Evolutionary conservation across 2,888 invertebrate species (phyloP), one percentile per base, ranked within the genome.

Genomic region (Eupithecia subfuscata): DNA sequence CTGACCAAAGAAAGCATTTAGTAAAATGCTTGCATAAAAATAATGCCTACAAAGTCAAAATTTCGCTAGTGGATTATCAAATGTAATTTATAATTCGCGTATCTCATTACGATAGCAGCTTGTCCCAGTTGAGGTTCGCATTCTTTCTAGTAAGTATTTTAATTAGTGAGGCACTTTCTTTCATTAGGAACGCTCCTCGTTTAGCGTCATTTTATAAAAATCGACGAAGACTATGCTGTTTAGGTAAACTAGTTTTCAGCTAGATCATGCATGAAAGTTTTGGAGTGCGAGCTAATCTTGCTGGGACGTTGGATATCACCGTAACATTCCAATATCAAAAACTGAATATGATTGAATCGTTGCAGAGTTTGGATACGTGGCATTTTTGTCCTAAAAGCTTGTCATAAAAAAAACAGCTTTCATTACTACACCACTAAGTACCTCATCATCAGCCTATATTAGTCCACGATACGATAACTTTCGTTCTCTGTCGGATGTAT

Each of bases 81-180:
- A 82, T 78, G 71, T 80, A 79, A 25, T 76, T 80, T 81, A 78
- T 79, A 76, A 75, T 79, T 78, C 76, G 75, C 78, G 78, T 76
- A 82, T 82, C 81, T 82, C 81, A 80, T 82, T 82, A 79, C 77
- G 73, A 70, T 75, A 75, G 78, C 78, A 80, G 70, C 80, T 77
- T 76, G 76, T 70, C 75, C 78, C 75, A 79, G 78, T 77, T 81
- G 81, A 75, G 78, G 78, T 74, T 75, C 76, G 78, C 79, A 84
- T 84, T 82, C 83, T 83, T 80, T 75, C 75, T 75, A 40, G 43
- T 73, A 84, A 85, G 83, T 84, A 84, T 84, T 84, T 85, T 85
- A 85, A 84, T 84, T 85, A 84, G 81, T 77, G 81, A 79, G 79
- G 82, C 78, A 82, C 84, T 82, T 77, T 83, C 83, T 83, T 83